These are phyloP conservation scores for Drosophila birchii DNA, from an alignment of 2,888 invertebrate genomes.

Conservation along the genomic window DNA sequence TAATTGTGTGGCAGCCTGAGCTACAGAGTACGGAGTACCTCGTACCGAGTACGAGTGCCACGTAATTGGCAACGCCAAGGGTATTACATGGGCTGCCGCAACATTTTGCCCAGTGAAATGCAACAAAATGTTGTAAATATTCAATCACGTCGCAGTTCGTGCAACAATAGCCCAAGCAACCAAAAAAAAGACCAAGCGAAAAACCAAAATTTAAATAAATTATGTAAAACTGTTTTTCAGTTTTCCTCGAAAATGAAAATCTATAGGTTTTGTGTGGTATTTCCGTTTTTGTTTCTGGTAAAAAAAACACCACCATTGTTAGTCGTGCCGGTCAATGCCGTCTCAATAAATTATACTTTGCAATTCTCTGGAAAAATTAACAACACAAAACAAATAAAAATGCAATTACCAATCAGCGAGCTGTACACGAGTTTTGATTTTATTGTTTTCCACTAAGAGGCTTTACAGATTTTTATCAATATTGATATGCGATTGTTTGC, in stretches of 20 bases:
- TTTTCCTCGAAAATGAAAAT: slow-evolving; percentile 47
- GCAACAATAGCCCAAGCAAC: slow-evolving; percentile 58
- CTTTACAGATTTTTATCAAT: slow-evolving; percentile 31
- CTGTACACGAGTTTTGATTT: slow-evolving; percentile 24
- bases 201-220: slow-evolving; percentile 73
- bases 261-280: slow-evolving; percentile 34
- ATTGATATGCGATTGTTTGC: slow-evolving; percentile 14
- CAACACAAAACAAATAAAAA: slow-evolving; percentile 42
- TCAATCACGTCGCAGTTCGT: slow-evolving; percentile 80
- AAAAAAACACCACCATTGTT: slow-evolving; percentile 21
- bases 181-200: slow-evolving; percentile 8
- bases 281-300: slow-evolving; percentile 51
- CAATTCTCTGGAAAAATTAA: slow-evolving; percentile 55
- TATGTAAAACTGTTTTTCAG: slow-evolving; percentile 64
- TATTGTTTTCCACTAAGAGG: slow-evolving; percentile 16
- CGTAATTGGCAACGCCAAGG: slow-evolving; percentile 75
- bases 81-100: slow-evolving; percentile 61
- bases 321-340: slow-evolving; percentile 58
- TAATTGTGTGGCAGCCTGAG: slow-evolving; percentile 52
- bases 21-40: slow-evolving; percentile 45
- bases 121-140: slow-evolving; percentile 76
- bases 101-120: slow-evolving; percentile 47
- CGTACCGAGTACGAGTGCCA: slow-evolving; percentile 55
- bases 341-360: slow-evolving; percentile 41
- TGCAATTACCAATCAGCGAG: slow-evolving; percentile 37